phyloP scores from a whole-genome alignment of 2,797 vertebrate genomes.

The Percopsis omiscomaycus region DNA sequence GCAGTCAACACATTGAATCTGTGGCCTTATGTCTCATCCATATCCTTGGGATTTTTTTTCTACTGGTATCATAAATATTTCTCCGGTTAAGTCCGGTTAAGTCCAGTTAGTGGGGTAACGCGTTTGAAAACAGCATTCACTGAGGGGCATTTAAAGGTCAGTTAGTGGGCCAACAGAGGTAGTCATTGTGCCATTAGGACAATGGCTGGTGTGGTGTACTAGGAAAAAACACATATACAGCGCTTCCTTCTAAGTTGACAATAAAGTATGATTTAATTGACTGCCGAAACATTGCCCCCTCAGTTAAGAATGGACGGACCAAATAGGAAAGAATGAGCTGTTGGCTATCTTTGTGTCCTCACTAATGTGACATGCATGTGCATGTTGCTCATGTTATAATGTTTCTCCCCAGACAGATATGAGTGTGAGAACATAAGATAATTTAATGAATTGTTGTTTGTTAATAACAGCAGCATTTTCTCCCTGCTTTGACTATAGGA shows the following conservation, averaged over 20 bases:
- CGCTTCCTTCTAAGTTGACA: constrained; percentile 66
- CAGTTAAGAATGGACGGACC: constrained; percentile 51
- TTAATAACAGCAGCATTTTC: neutral
- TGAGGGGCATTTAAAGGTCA: constrained; percentile 56
- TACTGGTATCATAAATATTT: constrained; percentile 64
- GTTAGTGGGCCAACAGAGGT: constrained; percentile 57
- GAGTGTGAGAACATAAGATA: too few species aligned
- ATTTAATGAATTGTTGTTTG: neutral
- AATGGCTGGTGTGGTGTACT: constrained; percentile 54
- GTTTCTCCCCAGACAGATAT: constrained; percentile 6
- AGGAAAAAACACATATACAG: constrained; percentile 48
- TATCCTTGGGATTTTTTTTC: constrained; percentile 63
- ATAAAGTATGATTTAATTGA: constrained; percentile 51
- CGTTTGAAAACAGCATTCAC: constrained; percentile 42
- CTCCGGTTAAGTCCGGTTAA: neutral
- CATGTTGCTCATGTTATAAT: constrained; percentile 36
- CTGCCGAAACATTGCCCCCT: constrained; percentile 18
- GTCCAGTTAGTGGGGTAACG: constrained; percentile 43
- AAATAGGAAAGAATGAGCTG: constrained; percentile 32
- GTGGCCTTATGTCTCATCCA: constrained; percentile 62
- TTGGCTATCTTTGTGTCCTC: constrained; percentile 46
- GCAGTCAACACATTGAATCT: constrained; percentile 61
- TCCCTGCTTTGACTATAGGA: neutral
- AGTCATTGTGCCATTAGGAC: constrained; percentile 56
- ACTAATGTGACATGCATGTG: constrained; percentile 24